Conservation (phyloP, 2,888 invertebrate species). For the Plebejus anna region DNA sequence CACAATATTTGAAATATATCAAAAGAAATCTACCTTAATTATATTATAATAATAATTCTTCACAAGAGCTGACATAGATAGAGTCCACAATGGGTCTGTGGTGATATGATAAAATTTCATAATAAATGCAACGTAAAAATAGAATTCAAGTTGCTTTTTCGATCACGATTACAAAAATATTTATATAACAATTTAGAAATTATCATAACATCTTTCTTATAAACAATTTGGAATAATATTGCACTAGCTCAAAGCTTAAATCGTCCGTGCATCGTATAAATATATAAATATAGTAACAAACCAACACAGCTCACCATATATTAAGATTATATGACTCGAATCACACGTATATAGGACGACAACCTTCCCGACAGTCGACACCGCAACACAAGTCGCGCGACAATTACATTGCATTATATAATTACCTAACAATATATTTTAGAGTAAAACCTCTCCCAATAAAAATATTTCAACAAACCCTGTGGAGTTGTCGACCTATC, state of each 20-base stretch:
- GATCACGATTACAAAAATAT: slow-evolving; percentile 76
- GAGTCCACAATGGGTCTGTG: slow-evolving; percentile 74
- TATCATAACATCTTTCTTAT: slow-evolving; percentile 69
- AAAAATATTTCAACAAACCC: slow-evolving; percentile 39
- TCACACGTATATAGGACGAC: slow-evolving; percentile 49
- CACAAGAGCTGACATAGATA: slow-evolving; percentile 65
- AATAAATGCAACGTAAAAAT: slow-evolving; percentile 80
- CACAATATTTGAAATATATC: slow-evolving; percentile 72
- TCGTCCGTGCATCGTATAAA: slow-evolving; percentile 65
- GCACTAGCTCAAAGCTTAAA: slow-evolving; percentile 76
- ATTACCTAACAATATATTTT: slow-evolving; percentile 28
- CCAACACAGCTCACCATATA: slow-evolving; percentile 65
- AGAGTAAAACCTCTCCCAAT: slow-evolving; percentile 28
- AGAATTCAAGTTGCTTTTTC: slow-evolving; percentile 76
- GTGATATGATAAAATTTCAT: slow-evolving; percentile 67
- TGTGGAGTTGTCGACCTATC: slow-evolving; percentile 42
- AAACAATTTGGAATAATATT: slow-evolving; percentile 78
- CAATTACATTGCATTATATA: slow-evolving; percentile 25
- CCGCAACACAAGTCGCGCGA: neutral
- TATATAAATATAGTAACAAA: slow-evolving; percentile 74
- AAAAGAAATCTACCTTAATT: slow-evolving; percentile 58
- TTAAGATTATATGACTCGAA: slow-evolving; percentile 58
- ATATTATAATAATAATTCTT: slow-evolving; percentile 49
- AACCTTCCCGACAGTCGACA: slow-evolving; percentile 38
- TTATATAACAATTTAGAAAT: slow-evolving; percentile 77